A percentile compares a stretch with the other conserved stretches of the same genome.
These are phyloP conservation scores for Kuschelorhynchus macadamiae DNA, from an alignment of 2,888 invertebrate genomes.

Conservation along the genomic window DNA sequence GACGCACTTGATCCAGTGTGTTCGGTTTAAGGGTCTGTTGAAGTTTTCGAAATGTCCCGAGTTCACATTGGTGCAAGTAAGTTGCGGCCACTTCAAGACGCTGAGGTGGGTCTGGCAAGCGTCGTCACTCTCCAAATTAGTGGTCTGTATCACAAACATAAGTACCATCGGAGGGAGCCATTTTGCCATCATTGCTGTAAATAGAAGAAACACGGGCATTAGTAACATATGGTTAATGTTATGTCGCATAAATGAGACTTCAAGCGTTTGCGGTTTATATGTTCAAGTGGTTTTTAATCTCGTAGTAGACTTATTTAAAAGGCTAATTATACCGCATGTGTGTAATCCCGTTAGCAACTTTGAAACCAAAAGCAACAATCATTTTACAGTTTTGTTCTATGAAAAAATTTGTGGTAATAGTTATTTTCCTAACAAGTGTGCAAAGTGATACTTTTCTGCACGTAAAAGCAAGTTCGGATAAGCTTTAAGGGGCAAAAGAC, in stretches of 20 bases:
- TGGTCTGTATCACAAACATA: constrained; percentile 49
- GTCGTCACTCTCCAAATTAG: constrained; percentile 52
- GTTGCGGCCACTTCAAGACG: constrained; percentile 59
- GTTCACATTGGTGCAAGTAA: constrained; percentile 63
- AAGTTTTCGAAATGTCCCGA: constrained; percentile 61
- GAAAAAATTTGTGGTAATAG: no score
- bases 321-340: no score
- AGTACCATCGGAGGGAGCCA: constrained; percentile 58
- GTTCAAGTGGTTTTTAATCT: not conserved
- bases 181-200: constrained; percentile 63
- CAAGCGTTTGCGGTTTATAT: no score
- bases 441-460: no score
- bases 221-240: constrained; percentile 28
- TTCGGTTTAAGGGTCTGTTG: constrained; percentile 58
- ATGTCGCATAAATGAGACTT: no score
- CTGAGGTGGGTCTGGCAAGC: constrained; percentile 58
- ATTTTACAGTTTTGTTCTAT: no score
- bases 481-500: no score
- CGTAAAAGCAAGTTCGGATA: no score
- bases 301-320: no score
- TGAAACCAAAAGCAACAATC: no score
- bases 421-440: no score
- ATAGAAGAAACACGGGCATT: constrained; percentile 25
- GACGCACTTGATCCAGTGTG: constrained; percentile 64
- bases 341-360: no score